These are phyloP conservation scores for Danio aesculapii DNA, from an alignment of 2,797 vertebrate genomes.

Conservation along the genomic window DNA sequence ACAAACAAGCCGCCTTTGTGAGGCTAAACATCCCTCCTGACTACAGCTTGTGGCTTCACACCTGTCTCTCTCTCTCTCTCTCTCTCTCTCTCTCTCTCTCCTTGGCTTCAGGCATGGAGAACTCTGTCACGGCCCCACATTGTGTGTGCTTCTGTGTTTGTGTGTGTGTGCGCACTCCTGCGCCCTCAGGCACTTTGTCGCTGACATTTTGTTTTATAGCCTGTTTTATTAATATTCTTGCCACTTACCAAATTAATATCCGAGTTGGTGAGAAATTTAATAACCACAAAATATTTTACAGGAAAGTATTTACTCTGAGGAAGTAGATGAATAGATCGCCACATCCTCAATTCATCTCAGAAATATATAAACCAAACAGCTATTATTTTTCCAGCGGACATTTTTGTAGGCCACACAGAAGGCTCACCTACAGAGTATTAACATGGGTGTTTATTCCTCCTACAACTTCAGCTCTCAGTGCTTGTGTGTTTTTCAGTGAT, in stretches of 20 bases:
- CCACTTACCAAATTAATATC: constrained; percentile 52
- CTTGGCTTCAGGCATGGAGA: constrained; percentile 48
- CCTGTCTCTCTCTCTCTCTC: constrained; percentile 51
- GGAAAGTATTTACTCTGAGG: constrained; percentile 39
- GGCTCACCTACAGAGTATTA: neutral
- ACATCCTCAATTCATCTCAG: constrained; percentile 40
- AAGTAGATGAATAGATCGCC: constrained; percentile 33
- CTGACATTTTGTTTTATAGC: constrained; percentile 52
- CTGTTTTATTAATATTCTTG: constrained; percentile 47
- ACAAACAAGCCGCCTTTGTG: constrained; percentile 60
- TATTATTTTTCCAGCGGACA: constrained; percentile 16
- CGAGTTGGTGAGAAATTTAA: constrained; percentile 49
- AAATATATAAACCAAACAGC: constrained; percentile 28
- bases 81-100: constrained; percentile 9
- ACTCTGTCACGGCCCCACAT: constrained; percentile 53
- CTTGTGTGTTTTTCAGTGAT: constrained; percentile 5
- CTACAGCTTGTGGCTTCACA: constrained; percentile 60
- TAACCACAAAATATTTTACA: constrained; percentile 51
- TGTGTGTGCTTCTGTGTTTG: neutral
- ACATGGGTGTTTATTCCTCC: neutral
- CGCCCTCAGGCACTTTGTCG: constrained; percentile 49
- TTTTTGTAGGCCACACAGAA: constrained; percentile 33
- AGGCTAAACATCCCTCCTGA: constrained; percentile 59
- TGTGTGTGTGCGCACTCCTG: constrained; percentile 22
- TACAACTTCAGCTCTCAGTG: neutral